These are phyloP conservation scores for Meleagris gallopavo DNA, from an alignment of 2,113 vertebrate species.

Conservation along the genomic window DNA sequence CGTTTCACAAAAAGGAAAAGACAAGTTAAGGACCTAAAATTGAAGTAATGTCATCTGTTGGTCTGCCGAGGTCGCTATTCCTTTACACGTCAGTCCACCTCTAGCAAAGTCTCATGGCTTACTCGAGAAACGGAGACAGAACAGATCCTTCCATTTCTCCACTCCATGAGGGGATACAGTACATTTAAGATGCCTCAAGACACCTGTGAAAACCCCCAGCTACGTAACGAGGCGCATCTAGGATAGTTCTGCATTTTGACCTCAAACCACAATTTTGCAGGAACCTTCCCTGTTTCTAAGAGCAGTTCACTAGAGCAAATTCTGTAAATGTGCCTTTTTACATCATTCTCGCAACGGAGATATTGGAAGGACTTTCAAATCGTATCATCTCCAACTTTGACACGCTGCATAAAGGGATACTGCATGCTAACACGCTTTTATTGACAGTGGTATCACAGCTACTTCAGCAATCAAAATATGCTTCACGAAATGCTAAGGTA, in stretches of 20 bases:
- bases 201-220: not conserved
- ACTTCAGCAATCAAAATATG: not conserved
- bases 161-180: too few species aligned
- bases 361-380: not conserved
- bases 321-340: not conserved
- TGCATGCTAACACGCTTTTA: not conserved
- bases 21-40: too few species aligned
- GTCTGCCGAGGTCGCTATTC: too few species aligned
- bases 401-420: not conserved
- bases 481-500: not conserved
- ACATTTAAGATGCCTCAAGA: not conserved
- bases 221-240: not conserved
- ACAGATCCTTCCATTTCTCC: not conserved
- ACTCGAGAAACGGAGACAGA: not conserved
- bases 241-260: not conserved
- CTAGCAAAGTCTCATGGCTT: not conserved
- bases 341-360: not conserved
- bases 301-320: not conserved
- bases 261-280: not conserved
- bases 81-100: too few species aligned
- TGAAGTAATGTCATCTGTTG: too few species aligned
- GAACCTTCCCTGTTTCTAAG: not conserved
- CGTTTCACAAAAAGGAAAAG: not conserved
- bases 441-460: not conserved
- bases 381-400: not conserved